Conservation (phyloP, 2,113 vertebrate species). For the Phyllostomus hastatus region DNA sequence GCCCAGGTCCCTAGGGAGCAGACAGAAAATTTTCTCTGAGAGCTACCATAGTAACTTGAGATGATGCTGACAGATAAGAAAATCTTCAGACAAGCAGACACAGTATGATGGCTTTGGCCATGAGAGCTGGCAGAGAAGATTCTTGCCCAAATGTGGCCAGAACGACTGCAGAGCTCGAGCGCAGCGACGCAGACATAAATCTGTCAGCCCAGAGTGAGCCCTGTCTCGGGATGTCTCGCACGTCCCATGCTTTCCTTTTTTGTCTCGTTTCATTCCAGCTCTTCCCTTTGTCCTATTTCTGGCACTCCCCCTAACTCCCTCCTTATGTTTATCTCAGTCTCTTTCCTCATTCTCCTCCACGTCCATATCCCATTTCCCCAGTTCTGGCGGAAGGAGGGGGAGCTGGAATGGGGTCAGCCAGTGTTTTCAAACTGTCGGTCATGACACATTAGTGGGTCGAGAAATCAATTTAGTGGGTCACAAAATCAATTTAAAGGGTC, state of each 20-base stretch:
- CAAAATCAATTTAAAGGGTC: conserved; percentile 73
- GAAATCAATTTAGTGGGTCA: conserved; percentile 76
- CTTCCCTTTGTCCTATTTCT: background rate
- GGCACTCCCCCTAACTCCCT: background rate
- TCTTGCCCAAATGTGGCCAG: background rate
- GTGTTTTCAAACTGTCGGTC: conserved; percentile 59
- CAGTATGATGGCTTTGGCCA: background rate
- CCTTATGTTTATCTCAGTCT: background rate
- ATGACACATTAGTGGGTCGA: conserved; percentile 66
- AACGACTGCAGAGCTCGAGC: background rate
- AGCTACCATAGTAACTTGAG: background rate
- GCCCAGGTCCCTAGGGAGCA: background rate
- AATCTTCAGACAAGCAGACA: background rate
- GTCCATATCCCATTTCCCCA: background rate
- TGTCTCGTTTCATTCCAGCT: background rate
- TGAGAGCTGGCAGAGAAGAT: background rate
- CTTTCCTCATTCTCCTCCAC: background rate
- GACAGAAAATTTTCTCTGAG: background rate
- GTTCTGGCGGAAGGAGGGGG: background rate
- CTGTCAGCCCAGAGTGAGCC: background rate
- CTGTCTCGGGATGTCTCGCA: background rate
- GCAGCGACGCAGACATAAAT: background rate
- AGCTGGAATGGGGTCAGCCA: conserved; percentile 13
- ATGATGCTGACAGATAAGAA: background rate
- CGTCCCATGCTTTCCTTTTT: background rate